Base-by-base conservation (phyloP, 1,140 invertebrate genomes). In the Nasonia giraulti region DNA sequence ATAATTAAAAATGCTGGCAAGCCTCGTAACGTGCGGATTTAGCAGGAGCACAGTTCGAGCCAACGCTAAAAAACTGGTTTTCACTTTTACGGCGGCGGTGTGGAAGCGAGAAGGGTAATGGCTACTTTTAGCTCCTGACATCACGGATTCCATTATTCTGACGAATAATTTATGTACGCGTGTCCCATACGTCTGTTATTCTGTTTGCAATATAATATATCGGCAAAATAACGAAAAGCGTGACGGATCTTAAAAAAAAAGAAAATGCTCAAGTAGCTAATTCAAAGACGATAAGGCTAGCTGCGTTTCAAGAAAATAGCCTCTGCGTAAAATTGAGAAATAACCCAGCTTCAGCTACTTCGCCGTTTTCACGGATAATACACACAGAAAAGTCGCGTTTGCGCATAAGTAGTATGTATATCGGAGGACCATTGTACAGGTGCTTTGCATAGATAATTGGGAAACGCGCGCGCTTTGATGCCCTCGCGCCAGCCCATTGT, bases 391-490 rank as follows among this genome's bases (percentile, higher is more conserved):
- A 44, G 40, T 44, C 40, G 40, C 10, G 33, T 37, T 37, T 37
- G 40, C 8, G 68, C 23, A 71, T 31, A 71, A 68, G 23, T 68
- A 68, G 17, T 23, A 17, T 14, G n/a, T 44, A 11, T 44, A 11
- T 44, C 40, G 40, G 1, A 44, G 10, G 8, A 7, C 20, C 10
- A 71, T 40, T 55, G 75, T 37, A 55, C 75, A 77, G 40, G 74
- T 44, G 23, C 23, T 77, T 77, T 77, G 75, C 75, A 77, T 77
- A 77, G 7, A 77, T 77, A 77, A 77, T 77, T 77, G 44, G 23
- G 75, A 77, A 77, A 77, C 75, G 44, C 75, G 40, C 44, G 44
- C 55, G 55, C 55, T 62, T 44, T 62, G 33, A 31, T 37, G 71
- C 69, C 75, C 55, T 20, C 17, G 50, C 1, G 50, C 50, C 47